Percentiles rank a stretch among this genome's conserved stretches.
Evolutionary conservation across 2,797 vertebrate genomes (phyloP).

Genomic region (Hybognathus amarus): DNA sequence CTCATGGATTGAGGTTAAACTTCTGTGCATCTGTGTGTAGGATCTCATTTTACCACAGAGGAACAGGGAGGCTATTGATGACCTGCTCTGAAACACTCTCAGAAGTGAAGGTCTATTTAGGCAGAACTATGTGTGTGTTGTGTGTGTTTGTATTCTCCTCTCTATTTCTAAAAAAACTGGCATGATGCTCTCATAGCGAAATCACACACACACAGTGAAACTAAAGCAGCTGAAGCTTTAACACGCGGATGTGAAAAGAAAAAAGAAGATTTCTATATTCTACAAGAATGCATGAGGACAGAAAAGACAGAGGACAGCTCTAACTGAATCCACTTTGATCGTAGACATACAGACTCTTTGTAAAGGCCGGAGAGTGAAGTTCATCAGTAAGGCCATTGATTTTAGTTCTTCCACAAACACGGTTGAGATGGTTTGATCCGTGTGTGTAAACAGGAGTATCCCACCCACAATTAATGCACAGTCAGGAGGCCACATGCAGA

Average conservation of each 20-base stretch:
- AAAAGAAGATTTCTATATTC: neutral
- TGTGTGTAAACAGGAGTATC: conserved; percentile 49
- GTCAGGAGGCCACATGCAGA: conserved; percentile 28
- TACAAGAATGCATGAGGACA: neutral
- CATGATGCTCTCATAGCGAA: neutral
- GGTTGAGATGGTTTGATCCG: conserved; percentile 9
- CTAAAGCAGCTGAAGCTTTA: neutral
- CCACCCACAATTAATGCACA: conserved; percentile 55
- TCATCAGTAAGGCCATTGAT: conserved; percentile 40
- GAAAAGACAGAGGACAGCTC: neutral
- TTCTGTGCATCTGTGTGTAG: conserved; percentile 16
- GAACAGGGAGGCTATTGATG: conserved; percentile 60
- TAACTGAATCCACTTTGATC: neutral
- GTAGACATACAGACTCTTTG: conserved; percentile 1
- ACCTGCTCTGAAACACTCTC: conserved; percentile 43
- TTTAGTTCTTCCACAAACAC: conserved; percentile 42
- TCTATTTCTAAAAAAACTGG: neutral
- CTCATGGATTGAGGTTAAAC: conserved; percentile 45
- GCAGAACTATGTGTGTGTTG: conserved; percentile 10
- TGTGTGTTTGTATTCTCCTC: neutral
- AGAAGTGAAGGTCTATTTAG: conserved; percentile 34
- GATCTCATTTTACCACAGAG: conserved; percentile 51
- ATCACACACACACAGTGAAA: conserved; percentile 6
- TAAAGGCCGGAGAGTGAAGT: conserved; percentile 36
- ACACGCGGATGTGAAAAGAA: neutral